Conservation (phyloP, 37 sponge, comb jelly and placozoan genomes). For the Oscarella lobularis region DNA sequence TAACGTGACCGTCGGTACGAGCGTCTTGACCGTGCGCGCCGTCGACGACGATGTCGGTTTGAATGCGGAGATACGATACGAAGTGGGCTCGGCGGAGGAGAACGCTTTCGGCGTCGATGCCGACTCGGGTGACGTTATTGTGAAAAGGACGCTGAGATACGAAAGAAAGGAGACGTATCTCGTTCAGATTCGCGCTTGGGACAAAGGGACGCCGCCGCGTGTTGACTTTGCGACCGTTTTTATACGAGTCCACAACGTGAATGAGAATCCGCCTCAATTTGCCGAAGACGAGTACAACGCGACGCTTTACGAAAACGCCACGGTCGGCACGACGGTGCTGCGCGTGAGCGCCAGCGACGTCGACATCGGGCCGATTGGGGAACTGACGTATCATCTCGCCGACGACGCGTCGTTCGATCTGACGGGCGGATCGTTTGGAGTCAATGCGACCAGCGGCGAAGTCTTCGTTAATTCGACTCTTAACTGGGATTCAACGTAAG, state of each 20-base stretch:
- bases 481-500: background rate
- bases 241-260: conserved; percentile 4
- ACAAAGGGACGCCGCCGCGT: background rate
- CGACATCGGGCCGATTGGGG: conserved; percentile 13
- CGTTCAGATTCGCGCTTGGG: conserved; percentile 7
- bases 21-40: conserved; percentile 2
- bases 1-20: background rate
- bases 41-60: conserved; percentile 9
- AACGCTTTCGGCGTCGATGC: conserved; percentile 15
- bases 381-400: background rate
- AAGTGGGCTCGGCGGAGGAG: background rate
- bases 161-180: background rate
- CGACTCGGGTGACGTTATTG: background rate
- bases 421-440: background rate
- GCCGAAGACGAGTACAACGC: background rate
- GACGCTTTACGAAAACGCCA: background rate
- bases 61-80: background rate
- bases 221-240: background rate
- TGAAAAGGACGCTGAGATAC: conserved; percentile 2
- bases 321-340: conserved; percentile 17
- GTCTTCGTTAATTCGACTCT: background rate
- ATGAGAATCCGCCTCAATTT: conserved; percentile 15
- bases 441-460: background rate
- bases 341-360: conserved; percentile 40
- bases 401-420: background rate